These are phyloP conservation scores for Notechis scutatus DNA, from an alignment of 2,113 vertebrate genomes.

Conservation along the genomic window DNA sequence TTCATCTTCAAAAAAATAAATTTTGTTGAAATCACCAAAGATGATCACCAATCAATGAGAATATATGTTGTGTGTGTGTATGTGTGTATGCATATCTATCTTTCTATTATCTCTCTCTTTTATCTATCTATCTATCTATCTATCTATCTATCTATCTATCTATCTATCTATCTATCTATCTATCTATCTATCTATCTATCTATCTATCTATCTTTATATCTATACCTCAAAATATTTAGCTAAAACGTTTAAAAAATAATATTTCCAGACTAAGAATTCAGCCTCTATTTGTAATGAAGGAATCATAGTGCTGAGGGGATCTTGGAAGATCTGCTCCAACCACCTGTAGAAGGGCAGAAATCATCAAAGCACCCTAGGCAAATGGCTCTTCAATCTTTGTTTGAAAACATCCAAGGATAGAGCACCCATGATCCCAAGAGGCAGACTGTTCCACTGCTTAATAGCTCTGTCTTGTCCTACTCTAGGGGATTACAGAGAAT, in stretches of 20 bases:
- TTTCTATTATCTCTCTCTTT: no score
- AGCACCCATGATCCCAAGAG: neutral
- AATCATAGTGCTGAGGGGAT: neutral
- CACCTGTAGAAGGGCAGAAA: neutral
- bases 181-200: no score
- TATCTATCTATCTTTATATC: no score
- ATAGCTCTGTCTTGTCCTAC: neutral
- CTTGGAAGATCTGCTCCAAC: neutral
- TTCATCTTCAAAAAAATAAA: slow-evolving; percentile 34
- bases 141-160: no score
- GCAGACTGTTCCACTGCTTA: neutral
- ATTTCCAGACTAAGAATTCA: neutral
- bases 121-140: no score
- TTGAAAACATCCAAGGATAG: neutral
- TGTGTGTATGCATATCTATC: no score
- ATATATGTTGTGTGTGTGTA: neutral
- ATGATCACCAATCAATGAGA: slow-evolving; percentile 25
- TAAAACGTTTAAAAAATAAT: neutral
- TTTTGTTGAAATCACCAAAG: slow-evolving; percentile 38
- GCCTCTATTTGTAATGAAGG: neutral
- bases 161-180: no score
- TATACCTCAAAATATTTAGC: neutral
- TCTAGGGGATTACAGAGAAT: neutral
- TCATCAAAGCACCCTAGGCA: neutral
- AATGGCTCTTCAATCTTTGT: neutral